Conservation (phyloP, 2,888 invertebrate genomes). For the Perithous albicinctus region DNA sequence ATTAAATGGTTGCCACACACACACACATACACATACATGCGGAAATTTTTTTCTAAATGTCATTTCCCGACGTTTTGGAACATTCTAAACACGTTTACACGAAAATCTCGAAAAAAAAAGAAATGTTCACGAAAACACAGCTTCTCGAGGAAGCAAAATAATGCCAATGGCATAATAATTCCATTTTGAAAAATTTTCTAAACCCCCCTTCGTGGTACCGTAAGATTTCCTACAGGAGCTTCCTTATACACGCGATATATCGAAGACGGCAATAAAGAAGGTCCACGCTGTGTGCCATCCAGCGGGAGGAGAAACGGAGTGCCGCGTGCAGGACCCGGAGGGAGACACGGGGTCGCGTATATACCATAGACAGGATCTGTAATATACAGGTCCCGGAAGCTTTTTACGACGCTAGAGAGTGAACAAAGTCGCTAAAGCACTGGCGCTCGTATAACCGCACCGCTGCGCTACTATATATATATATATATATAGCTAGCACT, state of each 20-base stretch:
- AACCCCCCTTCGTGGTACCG: conserved; percentile 40
- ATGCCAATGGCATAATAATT: conserved; percentile 33
- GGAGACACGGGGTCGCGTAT: conserved; percentile 29
- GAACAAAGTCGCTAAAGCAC: conserved; percentile 21
- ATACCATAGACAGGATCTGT: background rate
- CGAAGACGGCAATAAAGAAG: conserved; percentile 50
- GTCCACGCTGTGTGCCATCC: background rate
- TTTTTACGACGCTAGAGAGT: conserved; percentile 28
- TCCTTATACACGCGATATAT: conserved; percentile 58
- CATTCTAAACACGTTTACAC: too few species aligned
- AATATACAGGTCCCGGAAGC: conserved; percentile 46
- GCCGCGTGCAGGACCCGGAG: background rate
- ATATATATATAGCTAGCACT: conserved; percentile 14
- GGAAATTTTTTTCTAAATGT: too few species aligned
- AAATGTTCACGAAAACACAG: too few species aligned
- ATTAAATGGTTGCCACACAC: too few species aligned
- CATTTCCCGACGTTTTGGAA: too few species aligned
- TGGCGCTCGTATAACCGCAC: background rate
- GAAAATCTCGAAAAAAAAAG: too few species aligned
- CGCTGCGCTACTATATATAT: too few species aligned
- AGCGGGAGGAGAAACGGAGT: conserved; percentile 12
- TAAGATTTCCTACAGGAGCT: conserved; percentile 9
- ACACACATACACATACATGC: too few species aligned
- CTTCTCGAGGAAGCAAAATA: conserved; percentile 30
- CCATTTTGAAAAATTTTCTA: conserved; percentile 35